A percentile compares a stretch with the other conserved stretches of the same genome.
These are phyloP conservation scores for Seira ritae DNA, from an alignment of 2,888 invertebrate species.

Conservation along the genomic window DNA sequence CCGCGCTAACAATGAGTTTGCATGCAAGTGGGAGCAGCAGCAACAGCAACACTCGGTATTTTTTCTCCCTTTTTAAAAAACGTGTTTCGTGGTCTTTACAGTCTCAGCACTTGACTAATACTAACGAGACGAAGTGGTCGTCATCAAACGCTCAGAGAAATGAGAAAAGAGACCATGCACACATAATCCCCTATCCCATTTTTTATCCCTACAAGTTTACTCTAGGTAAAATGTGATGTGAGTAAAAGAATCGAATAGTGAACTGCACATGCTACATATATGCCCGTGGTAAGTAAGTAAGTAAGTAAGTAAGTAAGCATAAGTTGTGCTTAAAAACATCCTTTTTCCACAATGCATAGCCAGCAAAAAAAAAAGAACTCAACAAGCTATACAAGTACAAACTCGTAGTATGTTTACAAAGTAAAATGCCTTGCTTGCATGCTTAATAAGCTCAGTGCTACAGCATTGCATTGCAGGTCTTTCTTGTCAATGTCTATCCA, in stretches of 20 bases:
- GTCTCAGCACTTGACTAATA: constrained; percentile 70
- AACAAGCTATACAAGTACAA: too few species aligned
- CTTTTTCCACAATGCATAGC: too few species aligned
- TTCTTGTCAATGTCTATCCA: too few species aligned
- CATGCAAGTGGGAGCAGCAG: too few species aligned
- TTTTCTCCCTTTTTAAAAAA: constrained; percentile 47
- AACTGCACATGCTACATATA: too few species aligned
- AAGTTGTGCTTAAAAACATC: too few species aligned
- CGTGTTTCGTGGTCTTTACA: constrained; percentile 68
- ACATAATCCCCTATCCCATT: constrained; percentile 21
- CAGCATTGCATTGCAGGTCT: too few species aligned
- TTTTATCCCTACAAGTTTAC: background rate
- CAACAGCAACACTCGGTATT: constrained; percentile 38
- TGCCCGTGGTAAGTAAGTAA: too few species aligned
- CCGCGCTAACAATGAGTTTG: too few species aligned
- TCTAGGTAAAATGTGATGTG: constrained; percentile 32
- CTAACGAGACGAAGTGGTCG: constrained; percentile 70
- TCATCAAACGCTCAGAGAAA: constrained; percentile 55
- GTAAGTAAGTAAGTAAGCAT: too few species aligned
- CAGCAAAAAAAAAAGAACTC: too few species aligned
- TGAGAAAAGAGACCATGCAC: constrained; percentile 37
- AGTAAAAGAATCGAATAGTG: constrained; percentile 20
- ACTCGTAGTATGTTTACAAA: constrained; percentile 7
- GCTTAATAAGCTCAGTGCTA: too few species aligned
- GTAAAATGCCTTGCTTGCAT: constrained; percentile 44